Evolutionary conservation across 2,888 invertebrate genomes (phyloP).

Genomic region (Lordiphosa fenestrarum): DNA sequence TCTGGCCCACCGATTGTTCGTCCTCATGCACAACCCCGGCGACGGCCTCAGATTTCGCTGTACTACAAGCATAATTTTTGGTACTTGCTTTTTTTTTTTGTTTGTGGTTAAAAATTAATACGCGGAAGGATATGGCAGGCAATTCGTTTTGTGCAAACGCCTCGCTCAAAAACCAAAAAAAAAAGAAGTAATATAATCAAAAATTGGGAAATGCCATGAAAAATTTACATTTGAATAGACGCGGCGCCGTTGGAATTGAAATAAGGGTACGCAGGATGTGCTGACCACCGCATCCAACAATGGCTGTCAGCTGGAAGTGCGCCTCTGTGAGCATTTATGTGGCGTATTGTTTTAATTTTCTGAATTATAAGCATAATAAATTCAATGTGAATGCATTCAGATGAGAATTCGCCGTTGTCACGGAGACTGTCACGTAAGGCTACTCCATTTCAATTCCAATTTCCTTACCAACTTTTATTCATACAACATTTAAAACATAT

Average conservation of each 20-base stretch:
- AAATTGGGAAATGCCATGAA: constrained; percentile 48
- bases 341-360: constrained; percentile 74
- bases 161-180: constrained; percentile 23
- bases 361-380: constrained; percentile 37
- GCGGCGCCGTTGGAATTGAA: constrained; percentile 11
- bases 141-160: constrained; percentile 64
- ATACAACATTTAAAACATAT: constrained; percentile 19
- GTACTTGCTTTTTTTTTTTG: constrained; percentile 9
- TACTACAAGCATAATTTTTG: neutral
- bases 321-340: constrained; percentile 67
- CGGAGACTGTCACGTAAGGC: too few relatives aligned
- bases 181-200: constrained; percentile 36
- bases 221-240: constrained; percentile 75
- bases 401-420: neutral
- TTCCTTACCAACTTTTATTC: too few relatives aligned
- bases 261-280: constrained; percentile 15
- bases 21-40: constrained; percentile 10
- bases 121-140: constrained; percentile 75
- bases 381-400: constrained; percentile 36
- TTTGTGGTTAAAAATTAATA: constrained; percentile 69
- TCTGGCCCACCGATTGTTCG: constrained; percentile 48
- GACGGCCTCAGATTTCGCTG: constrained; percentile 45
- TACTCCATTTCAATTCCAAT: too few relatives aligned
- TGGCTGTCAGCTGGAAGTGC: constrained; percentile 58
- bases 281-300: constrained; percentile 59